A percentile compares a stretch with the other conserved stretches of the same genome.
phyloP scores from a whole-genome alignment of 2,888 invertebrate species.

The Lasius platythorax region DNA sequence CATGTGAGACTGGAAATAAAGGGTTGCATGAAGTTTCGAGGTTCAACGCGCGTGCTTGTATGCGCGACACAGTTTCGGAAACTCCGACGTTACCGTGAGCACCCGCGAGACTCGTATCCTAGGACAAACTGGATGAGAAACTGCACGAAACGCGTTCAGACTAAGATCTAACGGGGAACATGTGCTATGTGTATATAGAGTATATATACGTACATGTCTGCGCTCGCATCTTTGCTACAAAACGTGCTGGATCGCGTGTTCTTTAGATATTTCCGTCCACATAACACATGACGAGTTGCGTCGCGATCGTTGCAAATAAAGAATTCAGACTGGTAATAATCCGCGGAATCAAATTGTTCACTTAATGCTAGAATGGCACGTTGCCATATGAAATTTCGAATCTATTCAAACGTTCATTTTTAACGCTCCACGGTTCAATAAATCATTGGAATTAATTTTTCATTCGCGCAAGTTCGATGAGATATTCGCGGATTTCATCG shows the following conservation, averaged over 20 bases:
- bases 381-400: not conserved
- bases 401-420: not conserved
- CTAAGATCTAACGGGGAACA: slow-evolving; percentile 55
- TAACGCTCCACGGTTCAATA: not conserved
- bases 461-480: not conserved
- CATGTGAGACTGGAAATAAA: slow-evolving; percentile 30
- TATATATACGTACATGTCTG: not conserved
- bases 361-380: not conserved
- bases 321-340: slow-evolving; percentile 25
- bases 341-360: slow-evolving; percentile 24
- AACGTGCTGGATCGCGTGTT: slow-evolving; percentile 44
- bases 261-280: slow-evolving; percentile 34
- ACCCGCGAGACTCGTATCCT: slow-evolving; percentile 58
- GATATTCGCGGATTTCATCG: not conserved
- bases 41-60: slow-evolving; percentile 48
- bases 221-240: slow-evolving; percentile 27
- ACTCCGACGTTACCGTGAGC: slow-evolving; percentile 33
- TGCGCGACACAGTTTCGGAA: slow-evolving; percentile 54
- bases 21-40: slow-evolving; percentile 50
- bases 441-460: slow-evolving; percentile 18
- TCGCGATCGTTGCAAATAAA: slow-evolving; percentile 22
- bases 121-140: slow-evolving; percentile 58
- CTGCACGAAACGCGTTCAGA: slow-evolving; percentile 53
- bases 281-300: slow-evolving; percentile 22
- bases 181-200: slow-evolving; percentile 29